Evolutionary conservation across 2,888 invertebrate species (phyloP).

Genomic region (Crioceris asparagi): DNA sequence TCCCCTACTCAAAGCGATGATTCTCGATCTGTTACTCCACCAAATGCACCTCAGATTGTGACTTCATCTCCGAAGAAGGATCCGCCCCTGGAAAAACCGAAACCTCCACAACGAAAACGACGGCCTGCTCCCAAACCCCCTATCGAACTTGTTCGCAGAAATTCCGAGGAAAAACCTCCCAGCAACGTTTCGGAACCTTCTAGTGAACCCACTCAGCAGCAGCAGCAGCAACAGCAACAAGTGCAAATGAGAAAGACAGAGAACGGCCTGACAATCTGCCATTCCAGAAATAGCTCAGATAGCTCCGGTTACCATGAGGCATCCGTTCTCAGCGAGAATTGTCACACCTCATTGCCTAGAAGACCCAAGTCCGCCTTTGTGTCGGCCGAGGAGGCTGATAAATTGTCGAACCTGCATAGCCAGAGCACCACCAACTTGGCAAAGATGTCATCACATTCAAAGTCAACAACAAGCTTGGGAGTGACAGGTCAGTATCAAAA

Average conservation of each 20-base stretch:
- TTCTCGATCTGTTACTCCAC: slow-evolving; percentile 38
- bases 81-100: slow-evolving; percentile 36
- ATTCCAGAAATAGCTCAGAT: slow-evolving; percentile 62
- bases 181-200: slow-evolving; percentile 13
- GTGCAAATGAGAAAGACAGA: slow-evolving; percentile 19
- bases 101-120: slow-evolving; percentile 44
- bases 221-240: slow-evolving; percentile 15
- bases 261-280: slow-evolving; percentile 44
- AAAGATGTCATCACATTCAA: slow-evolving; percentile 34
- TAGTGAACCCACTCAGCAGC: slow-evolving; percentile 22
- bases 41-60: slow-evolving; percentile 28
- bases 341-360: slow-evolving; percentile 35
- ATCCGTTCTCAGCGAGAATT: slow-evolving; percentile 51
- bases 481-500: slow-evolving; percentile 32
- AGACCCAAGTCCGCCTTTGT: slow-evolving; percentile 32
- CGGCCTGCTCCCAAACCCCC: slow-evolving; percentile 51
- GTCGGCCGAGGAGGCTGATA: slow-evolving; percentile 12
- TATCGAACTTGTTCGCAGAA: slow-evolving; percentile 9
- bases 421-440: slow-evolving; percentile 33
- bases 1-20: slow-evolving; percentile 54
- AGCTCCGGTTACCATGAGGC: slow-evolving; percentile 65
- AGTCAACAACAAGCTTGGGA: slow-evolving; percentile 35
- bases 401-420: slow-evolving; percentile 22
- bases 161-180: too few relatives aligned
- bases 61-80: slow-evolving; percentile 28